A percentile compares a stretch with the other conserved stretches of the same genome.
Conservation (phyloP, 1,140 invertebrate species). For the Lasioglossum baleicum region DNA sequence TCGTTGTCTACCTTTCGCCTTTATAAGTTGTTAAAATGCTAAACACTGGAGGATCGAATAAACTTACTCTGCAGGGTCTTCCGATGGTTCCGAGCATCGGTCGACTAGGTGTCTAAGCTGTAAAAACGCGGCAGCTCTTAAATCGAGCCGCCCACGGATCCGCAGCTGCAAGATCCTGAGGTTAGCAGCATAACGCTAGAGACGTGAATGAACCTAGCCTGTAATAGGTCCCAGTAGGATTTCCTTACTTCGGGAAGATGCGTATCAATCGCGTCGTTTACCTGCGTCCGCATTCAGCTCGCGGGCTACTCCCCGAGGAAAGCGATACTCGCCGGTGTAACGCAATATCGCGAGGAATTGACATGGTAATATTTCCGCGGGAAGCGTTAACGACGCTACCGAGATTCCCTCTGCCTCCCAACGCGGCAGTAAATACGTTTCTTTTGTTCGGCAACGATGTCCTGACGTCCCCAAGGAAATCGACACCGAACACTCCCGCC, state of each 20-base stretch:
- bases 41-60: no score
- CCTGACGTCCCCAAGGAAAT: conserved; percentile 61
- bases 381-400: conserved; percentile 56
- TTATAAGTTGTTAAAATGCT: no score
- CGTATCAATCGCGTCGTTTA: conserved; percentile 41
- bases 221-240: conserved; percentile 40
- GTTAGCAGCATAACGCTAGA: neutral
- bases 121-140: no score
- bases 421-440: conserved; percentile 59
- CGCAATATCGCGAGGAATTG: conserved; percentile 53
- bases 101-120: no score
- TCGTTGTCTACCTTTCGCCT: no score
- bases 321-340: conserved; percentile 39
- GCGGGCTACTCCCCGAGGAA: conserved; percentile 43
- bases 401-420: conserved; percentile 52
- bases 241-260: conserved; percentile 31
- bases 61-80: no score
- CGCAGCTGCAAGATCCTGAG: no score
- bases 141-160: no score
- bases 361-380: conserved; percentile 56
- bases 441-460: conserved; percentile 50
- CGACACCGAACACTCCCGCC: conserved; percentile 41
- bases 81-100: no score
- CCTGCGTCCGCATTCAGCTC: conserved; percentile 16
- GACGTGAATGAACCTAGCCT: conserved; percentile 16